phyloP scores from a whole-genome alignment of 2,888 invertebrate genomes.

The Acrobasis consociella region DNA sequence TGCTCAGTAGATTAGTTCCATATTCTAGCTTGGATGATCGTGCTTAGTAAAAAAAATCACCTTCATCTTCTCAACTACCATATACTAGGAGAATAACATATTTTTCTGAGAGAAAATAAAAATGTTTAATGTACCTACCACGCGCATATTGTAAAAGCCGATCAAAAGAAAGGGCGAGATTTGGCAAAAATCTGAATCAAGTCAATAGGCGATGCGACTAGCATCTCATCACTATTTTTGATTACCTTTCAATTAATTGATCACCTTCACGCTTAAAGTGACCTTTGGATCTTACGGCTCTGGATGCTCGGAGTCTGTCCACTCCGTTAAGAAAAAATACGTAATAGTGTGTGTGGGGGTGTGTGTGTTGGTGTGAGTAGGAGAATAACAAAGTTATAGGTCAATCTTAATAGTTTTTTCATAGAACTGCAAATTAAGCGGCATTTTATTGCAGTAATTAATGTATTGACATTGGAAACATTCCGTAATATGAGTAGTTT shows the following conservation, averaged over 20 bases:
- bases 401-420: background rate
- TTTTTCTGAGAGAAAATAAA: no score
- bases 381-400: no score
- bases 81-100: no score
- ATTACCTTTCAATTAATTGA: background rate
- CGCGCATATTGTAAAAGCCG: no score
- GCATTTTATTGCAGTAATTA: background rate
- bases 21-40: no score
- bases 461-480: slow-evolving; percentile 2
- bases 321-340: no score
- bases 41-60: no score
- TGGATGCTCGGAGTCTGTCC: no score
- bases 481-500: slow-evolving; percentile 13
- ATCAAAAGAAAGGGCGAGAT: no score
- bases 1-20: slow-evolving; percentile 2
- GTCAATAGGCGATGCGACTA: background rate
- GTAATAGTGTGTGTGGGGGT: background rate
- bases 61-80: no score
- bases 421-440: background rate
- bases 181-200: no score
- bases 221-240: background rate
- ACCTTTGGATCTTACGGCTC: background rate
- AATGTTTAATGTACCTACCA: no score
- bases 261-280: background rate
- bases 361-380: background rate